Evolutionary conservation across 2,888 invertebrate species (phyloP), one percentile per base, ranked within the genome.

Genomic region (Branchipolynoe longqiensis): DNA sequence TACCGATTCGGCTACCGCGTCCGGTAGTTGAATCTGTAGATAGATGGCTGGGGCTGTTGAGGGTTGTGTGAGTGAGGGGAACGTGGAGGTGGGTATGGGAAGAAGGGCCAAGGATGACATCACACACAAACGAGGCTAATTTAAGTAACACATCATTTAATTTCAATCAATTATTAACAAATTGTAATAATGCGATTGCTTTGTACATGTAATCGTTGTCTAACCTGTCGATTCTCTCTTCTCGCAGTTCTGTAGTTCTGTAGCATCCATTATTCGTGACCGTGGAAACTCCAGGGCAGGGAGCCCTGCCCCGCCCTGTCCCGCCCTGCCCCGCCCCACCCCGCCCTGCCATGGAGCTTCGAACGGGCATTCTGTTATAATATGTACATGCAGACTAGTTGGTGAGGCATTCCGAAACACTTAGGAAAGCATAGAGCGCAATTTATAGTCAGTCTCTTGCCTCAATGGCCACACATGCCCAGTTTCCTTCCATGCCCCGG

Each of bases 141-240:
- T 78, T 78, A 78, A 78, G 78, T 78, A 78, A 78, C 78, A 78
- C 78, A 78, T 25, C 62, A 84, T 84, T 84, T 84, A 84, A 84
- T 84, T 84, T 69, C 64, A 84, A 69, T 84, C 84, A 84, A 84
- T 84, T 69, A 69, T 84, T 69, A 84, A 84, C 84, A 84, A 84
- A 69, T 69, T 64, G 84, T 84, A 62, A 84, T 62, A 78, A 78
- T 78, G 78, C 78, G 54, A 78, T 82, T 58, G 82, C 56, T 54
- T 82, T 82, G 58, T 82, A 58, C 58, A 58, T 82, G 41, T 54
- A 22, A 41, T 78, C 78, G 78, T 40, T 48, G 78, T 48, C 48
- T 78, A 40, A 18, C 69, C 62, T 69, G 33, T 69, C 36, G 69
- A 69, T 69, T 69, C 69, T 33, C 36, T 69, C 69, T 62, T 31